A percentile compares a stretch with the other conserved stretches of the same genome.
These are phyloP conservation scores for Gnathonemus longibarbis DNA, from an alignment of 2,113 vertebrate species.

Conservation along the genomic window DNA sequence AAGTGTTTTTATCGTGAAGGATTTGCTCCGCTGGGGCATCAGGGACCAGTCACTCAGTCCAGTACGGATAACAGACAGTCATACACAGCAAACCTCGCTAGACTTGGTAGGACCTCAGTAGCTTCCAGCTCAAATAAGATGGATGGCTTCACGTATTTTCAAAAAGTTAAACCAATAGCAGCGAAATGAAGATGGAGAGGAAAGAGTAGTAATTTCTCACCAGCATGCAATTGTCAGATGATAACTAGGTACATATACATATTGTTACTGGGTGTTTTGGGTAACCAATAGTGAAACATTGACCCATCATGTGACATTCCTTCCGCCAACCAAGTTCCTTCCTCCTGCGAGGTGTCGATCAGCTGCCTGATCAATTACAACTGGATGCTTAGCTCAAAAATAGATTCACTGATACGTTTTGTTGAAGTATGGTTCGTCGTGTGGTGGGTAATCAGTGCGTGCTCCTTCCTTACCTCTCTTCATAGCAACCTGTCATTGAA, in stretches of 20 bases:
- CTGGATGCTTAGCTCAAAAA: background rate
- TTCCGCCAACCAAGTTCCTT: background rate
- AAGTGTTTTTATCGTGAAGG: too few species aligned
- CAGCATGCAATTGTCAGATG: slow-evolving; percentile 3
- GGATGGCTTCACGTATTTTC: background rate
- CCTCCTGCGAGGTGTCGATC: background rate
- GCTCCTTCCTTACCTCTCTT: too few species aligned
- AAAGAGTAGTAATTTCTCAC: background rate
- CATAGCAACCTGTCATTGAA: background rate
- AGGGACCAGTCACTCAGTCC: background rate
- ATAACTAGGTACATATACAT: background rate
- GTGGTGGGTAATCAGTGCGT: too few species aligned
- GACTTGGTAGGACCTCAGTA: background rate
- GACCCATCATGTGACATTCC: background rate
- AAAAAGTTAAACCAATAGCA: background rate
- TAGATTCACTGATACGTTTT: background rate
- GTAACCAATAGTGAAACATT: background rate
- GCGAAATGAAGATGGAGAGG: background rate
- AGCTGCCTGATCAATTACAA: background rate
- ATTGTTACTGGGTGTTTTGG: background rate
- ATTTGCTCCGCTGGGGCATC: background rate
- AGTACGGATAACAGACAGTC: background rate
- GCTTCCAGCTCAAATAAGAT: background rate
- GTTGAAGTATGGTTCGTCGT: too few species aligned
- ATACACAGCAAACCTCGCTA: background rate